Percentiles rank a stretch among this genome's conserved stretches.
These are phyloP conservation scores for Gallirallus australis DNA, from an alignment of 2,797 vertebrate species.

Conservation along the genomic window DNA sequence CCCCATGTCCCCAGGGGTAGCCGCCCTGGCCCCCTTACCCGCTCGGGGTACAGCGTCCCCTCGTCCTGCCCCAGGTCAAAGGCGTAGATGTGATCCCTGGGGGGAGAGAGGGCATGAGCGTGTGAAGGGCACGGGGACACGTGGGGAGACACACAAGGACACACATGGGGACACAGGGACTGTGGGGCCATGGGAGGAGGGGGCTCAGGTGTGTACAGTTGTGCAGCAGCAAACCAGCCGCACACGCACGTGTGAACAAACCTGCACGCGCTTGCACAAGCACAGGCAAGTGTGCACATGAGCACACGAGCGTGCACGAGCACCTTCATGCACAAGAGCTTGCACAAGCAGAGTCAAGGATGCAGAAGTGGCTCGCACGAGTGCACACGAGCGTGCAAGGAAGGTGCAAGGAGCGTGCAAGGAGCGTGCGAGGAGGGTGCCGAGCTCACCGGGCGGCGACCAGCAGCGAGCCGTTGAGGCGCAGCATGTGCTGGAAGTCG, in stretches of 20 bases:
- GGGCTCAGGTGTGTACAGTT: neutral
- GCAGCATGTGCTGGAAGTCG: slow-evolving; percentile 93
- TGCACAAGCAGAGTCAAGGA: too few relatives aligned
- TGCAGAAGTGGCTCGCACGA: neutral
- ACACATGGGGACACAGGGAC: neutral
- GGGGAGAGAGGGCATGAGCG: neutral
- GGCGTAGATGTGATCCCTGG: slow-evolving; percentile 93
- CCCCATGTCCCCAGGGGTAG: neutral
- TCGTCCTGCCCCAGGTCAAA: slow-evolving; percentile 85
- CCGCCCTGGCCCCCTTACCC: slow-evolving; percentile 74
- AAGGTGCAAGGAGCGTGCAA: too few relatives aligned
- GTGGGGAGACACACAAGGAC: too few relatives aligned
- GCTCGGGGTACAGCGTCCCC: slow-evolving; percentile 86
- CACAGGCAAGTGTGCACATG: too few relatives aligned
- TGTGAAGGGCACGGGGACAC: neutral
- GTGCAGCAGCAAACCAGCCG: too few relatives aligned
- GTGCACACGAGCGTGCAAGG: neutral
- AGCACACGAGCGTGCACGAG: neutral
- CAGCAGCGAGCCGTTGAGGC: slow-evolving; percentile 91
- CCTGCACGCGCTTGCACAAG: neutral
- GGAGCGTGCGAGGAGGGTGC: too few relatives aligned
- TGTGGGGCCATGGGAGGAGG: neutral
- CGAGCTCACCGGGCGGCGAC: slow-evolving; percentile 89
- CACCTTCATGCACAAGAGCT: fast-evolving
- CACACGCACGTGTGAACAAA: too few relatives aligned